phyloP scores from a whole-genome alignment of 1,140 invertebrate genomes.

The Heterodera schachtii region DNA sequence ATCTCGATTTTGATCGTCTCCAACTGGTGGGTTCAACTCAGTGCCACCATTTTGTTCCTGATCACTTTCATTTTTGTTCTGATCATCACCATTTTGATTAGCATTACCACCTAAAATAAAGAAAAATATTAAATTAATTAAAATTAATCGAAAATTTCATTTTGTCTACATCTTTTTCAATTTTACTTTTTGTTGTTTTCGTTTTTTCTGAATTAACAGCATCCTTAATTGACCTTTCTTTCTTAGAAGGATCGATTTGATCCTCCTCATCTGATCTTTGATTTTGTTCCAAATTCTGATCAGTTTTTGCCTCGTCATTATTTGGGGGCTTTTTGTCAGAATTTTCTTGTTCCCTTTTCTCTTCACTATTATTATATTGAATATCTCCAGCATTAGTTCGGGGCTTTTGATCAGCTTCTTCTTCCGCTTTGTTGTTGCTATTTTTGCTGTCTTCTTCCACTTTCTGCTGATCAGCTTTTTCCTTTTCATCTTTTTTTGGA shows the following conservation, averaged over 20 bases:
- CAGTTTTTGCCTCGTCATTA: conserved; percentile 15
- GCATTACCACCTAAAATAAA: too few relatives aligned
- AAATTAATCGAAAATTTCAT: neutral
- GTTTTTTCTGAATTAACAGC: neutral
- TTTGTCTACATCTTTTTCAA: neutral
- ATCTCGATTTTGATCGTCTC: too few relatives aligned
- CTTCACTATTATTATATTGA: neutral
- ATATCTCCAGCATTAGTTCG: neutral
- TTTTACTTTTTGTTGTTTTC: neutral
- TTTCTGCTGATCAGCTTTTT: neutral
- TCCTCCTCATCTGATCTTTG: neutral
- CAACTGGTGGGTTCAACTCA: too few relatives aligned
- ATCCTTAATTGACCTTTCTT: too few relatives aligned
- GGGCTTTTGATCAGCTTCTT: neutral
- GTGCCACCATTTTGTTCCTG: neutral
- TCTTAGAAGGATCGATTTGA: neutral
- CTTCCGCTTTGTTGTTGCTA: neutral
- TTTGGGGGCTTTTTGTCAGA: neutral
- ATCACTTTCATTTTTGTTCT: neutral
- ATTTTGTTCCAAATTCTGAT: neutral
- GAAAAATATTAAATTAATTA: too few relatives aligned
- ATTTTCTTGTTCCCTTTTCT: neutral
- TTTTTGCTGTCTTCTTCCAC: conserved; percentile 10
- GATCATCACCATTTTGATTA: neutral
- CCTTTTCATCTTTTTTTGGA: neutral